phyloP scores from a whole-genome alignment of 2,113 vertebrate species.

The Natator depressus region DNA sequence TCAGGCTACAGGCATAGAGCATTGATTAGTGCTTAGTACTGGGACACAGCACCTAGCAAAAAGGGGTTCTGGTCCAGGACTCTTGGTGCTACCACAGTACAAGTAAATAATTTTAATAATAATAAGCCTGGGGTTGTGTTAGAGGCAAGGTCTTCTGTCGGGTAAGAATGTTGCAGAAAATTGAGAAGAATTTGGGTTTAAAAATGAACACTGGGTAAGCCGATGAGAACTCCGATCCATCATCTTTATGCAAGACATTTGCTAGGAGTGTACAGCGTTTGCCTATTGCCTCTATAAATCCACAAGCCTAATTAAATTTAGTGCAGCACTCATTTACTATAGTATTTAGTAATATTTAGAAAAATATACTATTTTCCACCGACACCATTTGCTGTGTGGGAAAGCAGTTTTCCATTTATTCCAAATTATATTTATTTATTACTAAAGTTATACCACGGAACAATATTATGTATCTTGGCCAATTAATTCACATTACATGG shows the following conservation, averaged over 20 bases:
- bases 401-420: conserved; percentile 58
- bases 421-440: conserved; percentile 69
- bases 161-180: fast-evolving
- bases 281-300: not conserved
- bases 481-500: conserved; percentile 64
- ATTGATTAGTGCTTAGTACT: not conserved
- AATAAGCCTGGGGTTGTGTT: fast-evolving
- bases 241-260: not conserved
- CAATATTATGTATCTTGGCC: conserved; percentile 15
- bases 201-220: not conserved
- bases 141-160: fast-evolving
- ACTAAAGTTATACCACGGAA: conserved; percentile 53
- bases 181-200: fast-evolving
- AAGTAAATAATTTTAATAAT: not conserved
- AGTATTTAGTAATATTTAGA: too few species aligned
- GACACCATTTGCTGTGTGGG: conserved; percentile 29
- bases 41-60: not conserved
- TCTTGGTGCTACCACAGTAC: not conserved
- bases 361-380: not conserved
- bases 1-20: not conserved
- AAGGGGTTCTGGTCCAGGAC: not conserved
- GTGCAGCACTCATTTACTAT: not conserved
- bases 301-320: not conserved
- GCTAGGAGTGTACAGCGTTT: not conserved
- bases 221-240: not conserved